Base-by-base conservation (phyloP, 2,113 vertebrate species). In the Electrona antarctica region DNA sequence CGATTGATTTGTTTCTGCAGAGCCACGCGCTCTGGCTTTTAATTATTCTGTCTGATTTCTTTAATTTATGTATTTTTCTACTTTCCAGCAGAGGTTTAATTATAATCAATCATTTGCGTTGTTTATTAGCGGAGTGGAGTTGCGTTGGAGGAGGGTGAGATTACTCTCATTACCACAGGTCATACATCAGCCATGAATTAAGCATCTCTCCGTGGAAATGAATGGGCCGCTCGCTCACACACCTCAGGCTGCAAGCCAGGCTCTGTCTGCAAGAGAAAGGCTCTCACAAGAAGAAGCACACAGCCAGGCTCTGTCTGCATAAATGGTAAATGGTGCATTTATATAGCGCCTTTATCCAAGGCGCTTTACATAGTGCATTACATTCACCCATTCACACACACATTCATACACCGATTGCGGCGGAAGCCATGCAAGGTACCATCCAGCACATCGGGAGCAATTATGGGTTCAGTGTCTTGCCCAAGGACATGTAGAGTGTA, bases 121-220 rank as follows among this genome's bases (percentile, higher is more conserved):
- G 21, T 21, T 91, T 92, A 91, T 88, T 89, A 85, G 85, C 73
- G 80, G 21, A 79, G 82, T 5, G 56, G 78, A 65, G 78, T 76
- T 71, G 83, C 71, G 87, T 91, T 82, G 74, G 85, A 91, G 80
- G 83, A 77, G 21, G 82, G 75, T 82, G 82, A 84, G 90, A 89
- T 89, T 85, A 85, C 82, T 88, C 86, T 82, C 76, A 85, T 94
- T 93, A 92, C 84, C 66, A 57, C 15, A 46, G 84, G 78, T 84
- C 82, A 71, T 91, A 87, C 29, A 89, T 93, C 88, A 91, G 71
- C 86, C 60, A 67, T 57, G 62, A 71, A 83, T 74, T 69, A 79
- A 74, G 74, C 67, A 64, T 76, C 68, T 67, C 33, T 21, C 21
- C 33, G 69, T 67, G 67, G 61, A 64, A 83, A 79, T 57, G 78